Evolutionary conservation across 2,113 vertebrate species (phyloP).

Genomic region (Nothoprocta perdicaria): DNA sequence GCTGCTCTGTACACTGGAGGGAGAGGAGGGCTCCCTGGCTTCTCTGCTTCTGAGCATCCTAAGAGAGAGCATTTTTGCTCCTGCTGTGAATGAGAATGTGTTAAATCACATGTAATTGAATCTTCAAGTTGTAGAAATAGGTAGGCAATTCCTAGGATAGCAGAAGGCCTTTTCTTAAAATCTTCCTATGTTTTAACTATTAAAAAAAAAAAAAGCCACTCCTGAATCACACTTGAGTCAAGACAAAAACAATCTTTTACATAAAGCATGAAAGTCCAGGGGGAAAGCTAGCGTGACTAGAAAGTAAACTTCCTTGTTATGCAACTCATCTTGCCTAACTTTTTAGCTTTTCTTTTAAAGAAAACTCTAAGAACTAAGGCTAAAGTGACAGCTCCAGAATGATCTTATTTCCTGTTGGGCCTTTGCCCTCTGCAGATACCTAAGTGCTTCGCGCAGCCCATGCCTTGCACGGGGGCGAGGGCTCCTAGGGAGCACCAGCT

Average conservation of each 20-base stretch:
- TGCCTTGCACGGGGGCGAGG: background rate
- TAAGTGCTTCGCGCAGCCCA: background rate
- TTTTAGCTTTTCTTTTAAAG: background rate
- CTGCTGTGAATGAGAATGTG: rapidly evolving
- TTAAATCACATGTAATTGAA: background rate
- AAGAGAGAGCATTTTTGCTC: background rate
- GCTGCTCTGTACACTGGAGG: background rate
- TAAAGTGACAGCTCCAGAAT: background rate
- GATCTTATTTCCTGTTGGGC: conserved; percentile 46
- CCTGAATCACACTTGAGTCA: background rate
- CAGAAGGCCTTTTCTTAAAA: background rate
- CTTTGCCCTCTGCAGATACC: background rate
- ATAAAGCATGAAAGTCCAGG: conserved; percentile 52
- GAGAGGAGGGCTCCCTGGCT: background rate
- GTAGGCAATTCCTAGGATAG: background rate
- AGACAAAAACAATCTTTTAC: conserved; percentile 35
- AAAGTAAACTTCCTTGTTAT: conserved; percentile 24
- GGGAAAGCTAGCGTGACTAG: conserved; percentile 1
- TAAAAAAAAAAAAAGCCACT: background rate
- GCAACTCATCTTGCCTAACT: conserved; percentile 17
- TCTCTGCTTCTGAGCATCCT: background rate
- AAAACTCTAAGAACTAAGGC: background rate
- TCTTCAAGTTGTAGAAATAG: background rate
- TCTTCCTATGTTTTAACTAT: background rate
- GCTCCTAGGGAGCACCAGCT: background rate